Evolutionary conservation across 1,140 invertebrate genomes (phyloP).

Genomic region (Ylistrum balloti): DNA sequence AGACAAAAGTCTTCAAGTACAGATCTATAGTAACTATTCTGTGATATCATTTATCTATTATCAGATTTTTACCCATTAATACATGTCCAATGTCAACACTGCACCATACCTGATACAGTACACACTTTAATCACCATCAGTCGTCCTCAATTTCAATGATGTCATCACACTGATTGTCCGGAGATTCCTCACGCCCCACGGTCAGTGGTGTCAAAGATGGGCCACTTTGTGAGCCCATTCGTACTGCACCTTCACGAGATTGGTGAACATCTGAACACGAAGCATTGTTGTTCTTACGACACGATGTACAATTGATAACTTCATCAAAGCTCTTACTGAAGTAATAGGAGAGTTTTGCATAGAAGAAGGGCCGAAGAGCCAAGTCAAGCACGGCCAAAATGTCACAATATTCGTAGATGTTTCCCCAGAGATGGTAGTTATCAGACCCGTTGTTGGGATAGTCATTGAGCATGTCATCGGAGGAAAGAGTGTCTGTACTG

Average conservation of each 20-base stretch:
- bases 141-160: background rate
- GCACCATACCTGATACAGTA: background rate
- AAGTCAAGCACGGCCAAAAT: slow-evolving; percentile 54
- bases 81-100: no score
- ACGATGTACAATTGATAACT: slow-evolving; percentile 61
- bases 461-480: slow-evolving; percentile 41
- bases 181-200: background rate
- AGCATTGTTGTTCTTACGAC: slow-evolving; percentile 49
- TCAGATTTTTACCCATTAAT: no score
- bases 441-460: background rate
- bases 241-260: background rate
- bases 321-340: slow-evolving; percentile 64
- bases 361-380: slow-evolving; percentile 59
- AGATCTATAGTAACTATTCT: no score
- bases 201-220: background rate
- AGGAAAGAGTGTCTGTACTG: background rate
- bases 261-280: background rate
- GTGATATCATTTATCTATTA: no score
- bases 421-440: slow-evolving; percentile 46
- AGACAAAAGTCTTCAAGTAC: no score
- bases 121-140: background rate
- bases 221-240: slow-evolving; percentile 2
- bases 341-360: slow-evolving; percentile 61
- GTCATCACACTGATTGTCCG: background rate
- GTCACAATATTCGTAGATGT: slow-evolving; percentile 49